Evolutionary conservation across 2,113 vertebrate genomes (phyloP), one percentile per base, ranked within the genome.

Genomic region (Lethenteron camtschaticum): DNA sequence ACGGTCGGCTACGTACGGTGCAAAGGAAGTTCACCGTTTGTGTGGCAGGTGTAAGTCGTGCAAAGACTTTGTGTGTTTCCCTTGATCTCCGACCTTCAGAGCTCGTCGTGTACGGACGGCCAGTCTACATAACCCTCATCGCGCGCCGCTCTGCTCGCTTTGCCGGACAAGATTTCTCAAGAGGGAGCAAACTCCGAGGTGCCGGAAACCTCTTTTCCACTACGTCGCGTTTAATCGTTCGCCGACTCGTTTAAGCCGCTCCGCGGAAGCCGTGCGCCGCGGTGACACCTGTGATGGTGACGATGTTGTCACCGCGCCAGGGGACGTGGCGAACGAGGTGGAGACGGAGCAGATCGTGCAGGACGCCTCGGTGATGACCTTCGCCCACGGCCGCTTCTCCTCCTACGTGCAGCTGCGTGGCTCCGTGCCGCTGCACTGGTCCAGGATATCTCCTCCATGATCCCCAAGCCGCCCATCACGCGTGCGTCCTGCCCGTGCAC

Each of bases 361-460:
- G 5, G 90, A 96, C 57, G 89, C 92, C 68, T 89, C 94, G 2
- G 87, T 99, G 56, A 90, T 89, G 86, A 96, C 90, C 9, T 87
- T 92, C 74, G 82, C 81, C 16, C 84, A 84, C 0, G 94, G 94
- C 71, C 90, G 91, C 75, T 99, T 90, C 41, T 99, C 92, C n/a
- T 96, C 92, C 5, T 97, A 92, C 0, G 86, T 95, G 58, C 92
- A 96, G 78, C 88, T 96, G 60, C 83, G 94, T 78, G 94, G 94
- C 68, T 96, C 90, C 1, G 90, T 99, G 63, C 94, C 94, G 10
- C 83, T 99, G 2, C 89, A 90, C 78, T 99, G 94, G 94, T 96
- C 90, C 92, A 99, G 75, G 92, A 99, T 79, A 99, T 96, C 81
- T 99, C 92, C 71, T 96, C 90, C 70, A 99, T 99, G 94, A 95